Base-by-base conservation (phyloP, 2,113 vertebrate genomes). In the Malurus cyaneus region DNA sequence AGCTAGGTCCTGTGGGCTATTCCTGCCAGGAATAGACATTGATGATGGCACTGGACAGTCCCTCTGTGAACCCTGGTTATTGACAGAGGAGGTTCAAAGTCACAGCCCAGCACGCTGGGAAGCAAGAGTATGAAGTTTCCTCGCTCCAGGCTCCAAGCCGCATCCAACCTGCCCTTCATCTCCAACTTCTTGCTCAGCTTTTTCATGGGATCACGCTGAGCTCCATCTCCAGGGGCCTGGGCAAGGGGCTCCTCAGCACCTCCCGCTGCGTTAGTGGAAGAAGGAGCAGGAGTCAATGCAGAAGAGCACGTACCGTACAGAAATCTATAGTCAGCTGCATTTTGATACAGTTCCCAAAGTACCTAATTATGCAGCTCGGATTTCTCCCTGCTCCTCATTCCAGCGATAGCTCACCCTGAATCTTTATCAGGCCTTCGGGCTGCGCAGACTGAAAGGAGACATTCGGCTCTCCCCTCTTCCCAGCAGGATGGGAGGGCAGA, bases 261-360 rank as follows among this genome's bases (percentile, higher is more conserved):
- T 89, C 89, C 80, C 0, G 1, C 34, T 59, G 74, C 11, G 5
- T 54, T 66, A 67, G 76, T 56, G 88, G 80, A 73, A 84, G 80
- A 32, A 85, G 44, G 77, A 95, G 61, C 92, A 60, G 66, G 54
- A 88, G 88, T 86, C 80, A 77, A 62, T 49, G 88, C 70, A 52
- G 86, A 66, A 80, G 69, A 93, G 88, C 94, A 96, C 69, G 39
- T 88, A 88, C 69, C 0, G 0, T 36, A 36, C 80, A 80, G 94
- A 96, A 94, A 94, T 90, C 95, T 86, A 74, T 64, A 91, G 92
- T 92, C 95, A 95, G 83, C 92, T 90, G 86, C 94, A 92, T 95
- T 96, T 96, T 93, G 92, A 96, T 96, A 96, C 88, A 84, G 92
- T 96, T 94, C 96, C 96, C 95, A 64, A 94, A 96, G 96, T 91